phyloP scores from a whole-genome alignment of 2,888 invertebrate species.

The Melanchra persicariae region DNA sequence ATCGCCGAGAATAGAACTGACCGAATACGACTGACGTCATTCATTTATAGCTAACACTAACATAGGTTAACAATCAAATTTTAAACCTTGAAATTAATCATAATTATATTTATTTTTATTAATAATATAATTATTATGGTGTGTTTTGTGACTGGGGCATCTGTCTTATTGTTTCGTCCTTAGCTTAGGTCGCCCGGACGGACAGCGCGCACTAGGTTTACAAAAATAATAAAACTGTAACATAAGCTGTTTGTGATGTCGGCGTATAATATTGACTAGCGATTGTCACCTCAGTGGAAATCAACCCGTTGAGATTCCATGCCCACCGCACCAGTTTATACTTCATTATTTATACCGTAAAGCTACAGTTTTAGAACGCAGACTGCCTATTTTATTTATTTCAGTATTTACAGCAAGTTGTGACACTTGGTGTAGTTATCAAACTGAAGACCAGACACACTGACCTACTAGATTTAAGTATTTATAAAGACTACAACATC shows the following conservation, averaged over 20 bases:
- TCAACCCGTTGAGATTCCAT: slow-evolving; percentile 79
- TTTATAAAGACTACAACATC: not conserved
- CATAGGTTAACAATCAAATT: slow-evolving; percentile 41
- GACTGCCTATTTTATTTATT: not conserved
- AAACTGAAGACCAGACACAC: not conserved
- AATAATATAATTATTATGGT: slow-evolving; percentile 22
- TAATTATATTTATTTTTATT: slow-evolving; percentile 22
- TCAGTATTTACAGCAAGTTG: not conserved
- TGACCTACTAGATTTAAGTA: not conserved
- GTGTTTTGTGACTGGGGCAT: slow-evolving; percentile 59
- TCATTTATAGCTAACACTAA: slow-evolving; percentile 57
- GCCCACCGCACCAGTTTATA: slow-evolving; percentile 73
- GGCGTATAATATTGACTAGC: slow-evolving; percentile 87
- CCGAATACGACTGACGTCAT: slow-evolving; percentile 15
- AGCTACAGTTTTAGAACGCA: not conserved
- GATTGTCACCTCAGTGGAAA: slow-evolving; percentile 83
- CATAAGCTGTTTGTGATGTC: slow-evolving; percentile 80
- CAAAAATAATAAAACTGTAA: slow-evolving; percentile 48
- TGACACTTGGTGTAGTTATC: not conserved
- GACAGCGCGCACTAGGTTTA: slow-evolving; percentile 50
- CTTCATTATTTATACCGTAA: slow-evolving; percentile 7
- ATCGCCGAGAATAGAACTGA: slow-evolving; percentile 33
- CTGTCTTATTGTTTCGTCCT: slow-evolving; percentile 30
- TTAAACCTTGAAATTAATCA: slow-evolving; percentile 39
- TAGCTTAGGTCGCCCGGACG: slow-evolving; percentile 41